Percentiles rank a stretch among this genome's conserved stretches.
These are phyloP conservation scores for Sycophila texana DNA, from an alignment of 2,888 invertebrate genomes.

Conservation along the genomic window DNA sequence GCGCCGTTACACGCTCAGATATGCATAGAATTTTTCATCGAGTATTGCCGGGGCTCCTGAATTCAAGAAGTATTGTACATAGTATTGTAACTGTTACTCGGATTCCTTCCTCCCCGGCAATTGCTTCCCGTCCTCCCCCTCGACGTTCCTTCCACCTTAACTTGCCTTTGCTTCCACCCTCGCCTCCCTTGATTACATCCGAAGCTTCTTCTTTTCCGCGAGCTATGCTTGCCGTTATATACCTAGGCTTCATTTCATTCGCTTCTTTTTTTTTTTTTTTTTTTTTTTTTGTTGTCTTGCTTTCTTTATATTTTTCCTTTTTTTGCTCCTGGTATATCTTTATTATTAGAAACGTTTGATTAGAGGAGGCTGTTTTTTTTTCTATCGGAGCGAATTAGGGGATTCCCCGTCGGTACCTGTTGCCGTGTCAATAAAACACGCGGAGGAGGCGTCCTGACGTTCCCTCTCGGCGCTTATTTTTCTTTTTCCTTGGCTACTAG, in stretches of 20 bases:
- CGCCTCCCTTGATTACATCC: conserved; percentile 45
- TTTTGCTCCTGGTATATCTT: background rate
- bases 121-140: conserved; percentile 9
- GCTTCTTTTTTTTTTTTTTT: background rate
- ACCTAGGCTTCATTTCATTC: conserved; percentile 9
- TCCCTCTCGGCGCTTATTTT: background rate
- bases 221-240: background rate
- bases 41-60: conserved; percentile 52
- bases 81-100: conserved; percentile 57
- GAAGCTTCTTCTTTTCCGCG: conserved; percentile 31
- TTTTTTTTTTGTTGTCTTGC: background rate
- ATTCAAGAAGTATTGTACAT: conserved; percentile 48
- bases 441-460: background rate
- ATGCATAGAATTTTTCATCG: conserved; percentile 64
- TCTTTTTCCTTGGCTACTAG: background rate
- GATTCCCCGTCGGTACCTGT: background rate
- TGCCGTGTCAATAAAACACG: background rate
- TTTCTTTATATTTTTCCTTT: background rate
- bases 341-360: conserved; percentile 14
- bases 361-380: background rate
- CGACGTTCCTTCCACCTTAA: conserved; percentile 14
- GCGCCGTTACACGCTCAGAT: conserved; percentile 58
- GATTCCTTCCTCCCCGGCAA: conserved; percentile 42
- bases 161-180: conserved; percentile 5
- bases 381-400: background rate